phyloP scores from a whole-genome alignment of 2,113 vertebrate species.

The Bagarius yarrelli region DNA sequence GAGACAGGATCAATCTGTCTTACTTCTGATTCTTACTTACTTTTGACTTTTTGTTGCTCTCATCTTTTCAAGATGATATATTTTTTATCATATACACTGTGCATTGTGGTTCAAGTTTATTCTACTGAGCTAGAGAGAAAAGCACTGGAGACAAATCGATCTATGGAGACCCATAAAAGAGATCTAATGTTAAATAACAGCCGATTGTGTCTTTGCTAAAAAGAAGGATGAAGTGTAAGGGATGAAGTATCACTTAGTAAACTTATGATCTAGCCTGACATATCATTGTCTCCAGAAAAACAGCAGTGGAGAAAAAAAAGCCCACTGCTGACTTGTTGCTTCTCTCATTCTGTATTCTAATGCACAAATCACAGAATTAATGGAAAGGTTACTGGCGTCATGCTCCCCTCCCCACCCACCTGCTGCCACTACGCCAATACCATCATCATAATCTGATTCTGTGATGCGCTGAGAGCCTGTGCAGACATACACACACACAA shows the following conservation, averaged over 20 bases:
- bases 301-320: slow-evolving; percentile 28
- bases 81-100: slow-evolving; percentile 24
- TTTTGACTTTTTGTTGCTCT: background rate
- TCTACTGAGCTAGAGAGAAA: slow-evolving; percentile 41
- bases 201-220: background rate
- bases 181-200: background rate
- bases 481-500: slow-evolving; percentile 52
- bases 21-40: too few relatives aligned
- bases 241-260: background rate
- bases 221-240: background rate
- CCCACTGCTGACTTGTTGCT: slow-evolving; percentile 35
- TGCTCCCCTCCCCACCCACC: slow-evolving; percentile 81
- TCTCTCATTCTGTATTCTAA: slow-evolving; percentile 31
- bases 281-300: slow-evolving; percentile 48
- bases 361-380: slow-evolving; percentile 53
- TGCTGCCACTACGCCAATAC: slow-evolving; percentile 91
- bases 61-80: background rate
- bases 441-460: slow-evolving; percentile 89
- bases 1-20: slow-evolving; percentile 1
- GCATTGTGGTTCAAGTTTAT: slow-evolving; percentile 14
- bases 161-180: background rate
- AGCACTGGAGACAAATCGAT: slow-evolving; percentile 52
- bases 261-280: background rate
- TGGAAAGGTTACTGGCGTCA: slow-evolving; percentile 51
- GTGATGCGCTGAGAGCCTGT: slow-evolving; percentile 96